Evolutionary conservation across 2,888 invertebrate genomes (phyloP).

Genomic region (Metalampra italica): DNA sequence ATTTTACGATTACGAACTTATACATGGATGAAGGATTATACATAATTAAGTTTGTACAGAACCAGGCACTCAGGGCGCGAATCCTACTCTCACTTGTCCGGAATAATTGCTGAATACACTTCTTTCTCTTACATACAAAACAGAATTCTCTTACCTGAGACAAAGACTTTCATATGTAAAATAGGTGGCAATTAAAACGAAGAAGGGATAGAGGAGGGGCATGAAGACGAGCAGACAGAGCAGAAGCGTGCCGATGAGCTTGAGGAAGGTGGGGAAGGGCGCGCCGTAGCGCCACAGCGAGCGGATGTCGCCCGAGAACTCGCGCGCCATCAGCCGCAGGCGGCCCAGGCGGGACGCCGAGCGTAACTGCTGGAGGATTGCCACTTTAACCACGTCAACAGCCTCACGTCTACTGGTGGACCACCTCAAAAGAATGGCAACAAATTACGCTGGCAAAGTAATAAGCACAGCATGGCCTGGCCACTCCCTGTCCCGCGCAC

Average conservation of each 20-base stretch:
- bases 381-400: background rate
- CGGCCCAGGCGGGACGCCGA: slow-evolving; percentile 53
- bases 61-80: no score
- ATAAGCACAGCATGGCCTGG: no score
- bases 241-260: slow-evolving; percentile 60
- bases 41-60: no score
- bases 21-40: no score
- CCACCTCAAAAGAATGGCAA: no score
- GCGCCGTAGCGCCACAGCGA: slow-evolving; percentile 68
- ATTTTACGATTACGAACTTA: no score
- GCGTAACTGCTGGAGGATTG: slow-evolving; percentile 46
- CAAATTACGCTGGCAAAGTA: no score
- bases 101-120: no score
- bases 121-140: no score
- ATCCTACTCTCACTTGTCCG: no score
- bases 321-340: slow-evolving; percentile 44
- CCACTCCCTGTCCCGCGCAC: no score
- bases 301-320: slow-evolving; percentile 56
- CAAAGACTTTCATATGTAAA: slow-evolving; percentile 59
- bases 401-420: no score
- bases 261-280: slow-evolving; percentile 71
- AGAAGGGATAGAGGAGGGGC: slow-evolving; percentile 63
- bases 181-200: slow-evolving; percentile 51
- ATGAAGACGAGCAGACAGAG: slow-evolving; percentile 55
- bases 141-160: slow-evolving; percentile 40